These are phyloP conservation scores for Lepidocolaptes lacrymiger DNA, from an alignment of 2,797 vertebrate genomes.

Conservation along the genomic window DNA sequence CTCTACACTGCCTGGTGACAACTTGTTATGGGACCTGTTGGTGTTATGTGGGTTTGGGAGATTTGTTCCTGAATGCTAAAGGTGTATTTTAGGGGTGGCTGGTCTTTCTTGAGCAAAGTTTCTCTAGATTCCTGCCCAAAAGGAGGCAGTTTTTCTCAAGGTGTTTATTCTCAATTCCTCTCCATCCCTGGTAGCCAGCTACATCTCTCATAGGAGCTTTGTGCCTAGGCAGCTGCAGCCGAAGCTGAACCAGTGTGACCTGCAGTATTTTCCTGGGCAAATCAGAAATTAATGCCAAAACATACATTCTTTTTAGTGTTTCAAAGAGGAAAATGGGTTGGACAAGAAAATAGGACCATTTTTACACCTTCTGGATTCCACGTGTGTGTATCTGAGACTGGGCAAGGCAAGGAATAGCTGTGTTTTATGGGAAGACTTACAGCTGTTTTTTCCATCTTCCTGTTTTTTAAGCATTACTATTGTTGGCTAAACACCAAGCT, in stretches of 20 bases:
- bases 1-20: background rate
- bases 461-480: conserved; percentile 41
- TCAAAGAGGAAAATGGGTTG: background rate
- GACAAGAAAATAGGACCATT: background rate
- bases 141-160: background rate
- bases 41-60: background rate
- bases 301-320: background rate
- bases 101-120: background rate
- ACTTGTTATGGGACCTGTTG: background rate
- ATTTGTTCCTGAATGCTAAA: background rate
- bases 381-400: background rate
- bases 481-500: conserved; percentile 19
- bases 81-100: background rate
- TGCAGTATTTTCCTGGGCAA: background rate
- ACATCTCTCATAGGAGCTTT: background rate
- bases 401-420: background rate
- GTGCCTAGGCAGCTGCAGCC: background rate
- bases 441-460: conserved; percentile 43
- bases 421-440: background rate
- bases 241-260: accelerated
- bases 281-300: background rate
- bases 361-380: background rate
- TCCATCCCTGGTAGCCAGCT: background rate
- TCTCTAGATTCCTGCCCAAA: background rate
- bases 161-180: background rate